Evolutionary conservation across 2,888 invertebrate species (phyloP), one percentile per base, ranked within the genome.

Genomic region (Cyclophora albipunctata): DNA sequence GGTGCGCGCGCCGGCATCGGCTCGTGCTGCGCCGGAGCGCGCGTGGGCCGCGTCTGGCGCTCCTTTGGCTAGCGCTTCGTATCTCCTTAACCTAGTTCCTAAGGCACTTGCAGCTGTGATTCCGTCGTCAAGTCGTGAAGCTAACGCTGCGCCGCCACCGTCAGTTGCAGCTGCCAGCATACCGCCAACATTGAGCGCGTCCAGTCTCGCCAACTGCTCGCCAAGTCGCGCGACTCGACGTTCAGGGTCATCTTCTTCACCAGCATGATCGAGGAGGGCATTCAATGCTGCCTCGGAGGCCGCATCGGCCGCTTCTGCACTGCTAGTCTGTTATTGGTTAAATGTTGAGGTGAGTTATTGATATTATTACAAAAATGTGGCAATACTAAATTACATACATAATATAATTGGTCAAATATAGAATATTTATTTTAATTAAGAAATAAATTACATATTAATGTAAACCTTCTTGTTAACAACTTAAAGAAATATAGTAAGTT

Each of bases 231-330:
- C 96, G 49, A 92, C 92, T 69, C 92, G 92, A 20, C 89, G 89
- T 81, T 93, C 93, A 5, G 96, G 95, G 83, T 96, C 94, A 49
- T 93, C 93, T 53, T 97, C 95, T n/a, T 95, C 96, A 78, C 53
- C 96, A 60, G 94, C 93, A 42, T 45, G 46, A 6, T 93, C 91
- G 86, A 99, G 94, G 58, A 99, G 89, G 63, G 93, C 93, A 5
- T 78, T 76, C 33, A 83, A 70, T 52, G 84, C 84, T 47, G 75
- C 98, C 34, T 91, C 90, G 64, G 97, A 96, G 76, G 98, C 97
- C 69, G 93, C 66, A 34, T 94, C 93, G 43, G 96, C 91, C 3
- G 95, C 95, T 71, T 94, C 94, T 71, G 94, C 95, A 70, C 37
- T 37, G 5, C 4, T 37, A 5, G 37, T 5, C 37, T 37, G 20